Base-by-base conservation (phyloP, 2,113 vertebrate genomes). In the Lamprotornis superbus region DNA sequence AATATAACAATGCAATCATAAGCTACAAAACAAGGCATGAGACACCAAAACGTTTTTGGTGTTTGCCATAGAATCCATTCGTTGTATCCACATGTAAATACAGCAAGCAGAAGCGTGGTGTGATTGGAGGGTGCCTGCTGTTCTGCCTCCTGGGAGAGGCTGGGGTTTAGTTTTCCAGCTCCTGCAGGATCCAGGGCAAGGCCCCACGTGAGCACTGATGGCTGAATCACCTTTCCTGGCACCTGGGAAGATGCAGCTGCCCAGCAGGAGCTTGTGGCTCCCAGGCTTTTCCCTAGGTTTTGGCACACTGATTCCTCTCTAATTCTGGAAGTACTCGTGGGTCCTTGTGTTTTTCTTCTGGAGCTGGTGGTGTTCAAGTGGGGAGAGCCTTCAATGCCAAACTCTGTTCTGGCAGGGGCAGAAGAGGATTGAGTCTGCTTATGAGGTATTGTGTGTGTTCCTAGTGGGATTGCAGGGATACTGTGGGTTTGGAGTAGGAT, bases 361-460 rank as follows among this genome's bases (percentile, higher is more conserved):
- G 78, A 94, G 53, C 21, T 35, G 57, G 21, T 50, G 31, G 21
- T 27, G 23, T 23, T 49, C 21, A 0, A 27, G 70, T 65, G 24
- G 63, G 82, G 87, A 50, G 7, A 74, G 76, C 3, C 68, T 37
- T 94, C 74, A 55, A 7, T 27, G 35, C 84, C 9, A 1, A 15
- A 5, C 63, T 24, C 67, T 68, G 63, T 57, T 64, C 30, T 35
- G 55, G 79, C 83, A 46, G 70, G 24, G 57, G 23, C 91, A n/a
- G 91, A 91, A 86, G 95, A 94, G 93, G 87, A 92, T 83, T 96
- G 68, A 47, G 22, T 31, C 90, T 90, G 94, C 94, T 93, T 96
- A 96, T 93, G 95, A 96, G 93, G 90, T 96, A 90, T 17, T 70
- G 85, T 7, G 0, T 53, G 63, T 10, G 22, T 69, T 92, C 64